phyloP scores from a whole-genome alignment of 2,888 invertebrate genomes.

The Parasteatoda lunata region DNA sequence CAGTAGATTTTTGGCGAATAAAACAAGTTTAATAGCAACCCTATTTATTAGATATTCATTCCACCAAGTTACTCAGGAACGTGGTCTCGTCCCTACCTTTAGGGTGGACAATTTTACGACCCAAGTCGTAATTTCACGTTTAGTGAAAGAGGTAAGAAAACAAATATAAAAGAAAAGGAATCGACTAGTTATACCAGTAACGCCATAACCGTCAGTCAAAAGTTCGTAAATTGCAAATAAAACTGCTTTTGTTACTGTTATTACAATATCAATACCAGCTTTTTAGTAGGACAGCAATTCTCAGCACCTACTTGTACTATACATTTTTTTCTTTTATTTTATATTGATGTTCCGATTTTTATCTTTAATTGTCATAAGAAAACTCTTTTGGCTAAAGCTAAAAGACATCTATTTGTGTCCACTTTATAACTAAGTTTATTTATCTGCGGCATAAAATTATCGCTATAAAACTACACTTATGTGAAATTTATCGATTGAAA shows the following conservation, averaged over 20 bases:
- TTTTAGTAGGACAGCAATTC: slow-evolving; percentile 32
- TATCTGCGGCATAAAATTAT: too few species aligned
- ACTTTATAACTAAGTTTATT: too few species aligned
- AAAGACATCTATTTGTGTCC: too few species aligned
- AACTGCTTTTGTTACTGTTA: slow-evolving; percentile 53
- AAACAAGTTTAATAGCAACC: slow-evolving; percentile 19
- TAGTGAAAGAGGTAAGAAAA: slow-evolving; percentile 33
- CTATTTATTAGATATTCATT: slow-evolving; percentile 53
- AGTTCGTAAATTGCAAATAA: slow-evolving; percentile 61
- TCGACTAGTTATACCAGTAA: slow-evolving; percentile 33
- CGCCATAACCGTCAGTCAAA: slow-evolving; percentile 61
- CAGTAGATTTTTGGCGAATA: slow-evolving; percentile 15
- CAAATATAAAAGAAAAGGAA: slow-evolving; percentile 8
- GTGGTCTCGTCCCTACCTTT: slow-evolving; percentile 3
- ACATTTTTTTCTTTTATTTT: slow-evolving; percentile 26
- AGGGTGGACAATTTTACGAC: slow-evolving; percentile 51
- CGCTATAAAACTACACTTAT: too few species aligned
- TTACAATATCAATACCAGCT: slow-evolving; percentile 47
- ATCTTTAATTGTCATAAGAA: slow-evolving; percentile 38
- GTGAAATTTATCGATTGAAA: too few species aligned
- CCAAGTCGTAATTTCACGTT: slow-evolving; percentile 49
- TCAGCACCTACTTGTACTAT: slow-evolving; percentile 36
- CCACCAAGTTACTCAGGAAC: slow-evolving; percentile 22
- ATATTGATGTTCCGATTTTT: slow-evolving; percentile 38
- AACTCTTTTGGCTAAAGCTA: slow-evolving; percentile 24